phyloP scores from a whole-genome alignment of 2,113 vertebrate genomes.

The Muntiacus reevesi region DNA sequence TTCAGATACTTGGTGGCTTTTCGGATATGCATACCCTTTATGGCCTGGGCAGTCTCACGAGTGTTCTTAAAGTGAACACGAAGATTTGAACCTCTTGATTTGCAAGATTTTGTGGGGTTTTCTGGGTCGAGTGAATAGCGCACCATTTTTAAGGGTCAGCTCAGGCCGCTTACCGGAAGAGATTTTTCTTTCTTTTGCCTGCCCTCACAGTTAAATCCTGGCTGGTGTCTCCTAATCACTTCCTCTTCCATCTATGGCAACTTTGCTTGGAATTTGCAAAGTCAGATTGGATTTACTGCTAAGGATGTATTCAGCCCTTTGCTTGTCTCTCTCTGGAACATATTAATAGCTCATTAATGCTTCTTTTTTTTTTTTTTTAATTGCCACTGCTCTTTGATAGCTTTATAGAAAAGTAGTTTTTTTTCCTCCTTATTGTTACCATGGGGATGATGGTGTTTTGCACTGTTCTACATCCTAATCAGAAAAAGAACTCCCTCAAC shows the following conservation, averaged over 20 bases:
- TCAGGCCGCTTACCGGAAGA: too few relatives aligned
- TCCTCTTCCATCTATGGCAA: background rate
- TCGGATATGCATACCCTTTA: too few relatives aligned
- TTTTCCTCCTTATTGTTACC: background rate
- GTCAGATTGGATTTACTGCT: background rate
- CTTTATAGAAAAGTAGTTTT: background rate
- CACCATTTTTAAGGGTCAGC: too few relatives aligned
- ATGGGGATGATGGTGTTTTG: constrained; percentile 4
- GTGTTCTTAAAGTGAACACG: too few relatives aligned
- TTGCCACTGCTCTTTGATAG: background rate
- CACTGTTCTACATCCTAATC: background rate
- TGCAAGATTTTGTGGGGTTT: too few relatives aligned
- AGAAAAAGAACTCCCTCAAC: background rate
- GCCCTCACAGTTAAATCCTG: background rate
- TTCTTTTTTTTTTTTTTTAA: background rate
- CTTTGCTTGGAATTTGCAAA: background rate
- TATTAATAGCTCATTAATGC: background rate
- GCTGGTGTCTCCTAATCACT: background rate
- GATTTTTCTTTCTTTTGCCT: background rate
- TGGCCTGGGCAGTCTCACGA: too few relatives aligned
- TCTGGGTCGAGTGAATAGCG: too few relatives aligned
- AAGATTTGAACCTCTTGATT: too few relatives aligned
- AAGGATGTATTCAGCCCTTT: background rate
- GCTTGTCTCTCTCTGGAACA: background rate
- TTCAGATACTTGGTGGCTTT: too few relatives aligned